These are phyloP conservation scores for Actinemys pallida DNA, from an alignment of 2,113 vertebrate genomes.

Conservation along the genomic window DNA sequence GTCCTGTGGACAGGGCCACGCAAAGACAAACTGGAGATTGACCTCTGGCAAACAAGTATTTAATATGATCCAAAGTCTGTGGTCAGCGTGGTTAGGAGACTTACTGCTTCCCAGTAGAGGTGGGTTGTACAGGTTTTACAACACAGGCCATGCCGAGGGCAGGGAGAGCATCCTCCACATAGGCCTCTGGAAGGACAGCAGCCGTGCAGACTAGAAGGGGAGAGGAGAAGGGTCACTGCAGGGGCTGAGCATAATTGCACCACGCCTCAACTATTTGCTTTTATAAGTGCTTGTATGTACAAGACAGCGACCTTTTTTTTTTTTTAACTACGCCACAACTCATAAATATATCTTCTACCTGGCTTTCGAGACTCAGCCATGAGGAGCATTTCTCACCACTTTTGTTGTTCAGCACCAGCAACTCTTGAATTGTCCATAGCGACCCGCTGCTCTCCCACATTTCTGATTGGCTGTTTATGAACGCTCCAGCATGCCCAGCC, in stretches of 20 bases:
- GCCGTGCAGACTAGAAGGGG: neutral
- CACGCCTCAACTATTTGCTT: conserved; percentile 56
- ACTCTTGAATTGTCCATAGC: neutral
- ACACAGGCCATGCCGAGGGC: neutral
- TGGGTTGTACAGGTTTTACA: neutral
- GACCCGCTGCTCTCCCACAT: neutral
- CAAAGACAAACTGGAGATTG: neutral
- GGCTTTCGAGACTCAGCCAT: neutral
- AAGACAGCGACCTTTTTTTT: conserved; percentile 7
- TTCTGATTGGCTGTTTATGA: neutral
- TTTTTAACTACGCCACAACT: neutral
- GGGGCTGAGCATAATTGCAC: neutral
- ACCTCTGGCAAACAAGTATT: neutral
- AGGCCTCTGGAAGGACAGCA: conserved; percentile 3
- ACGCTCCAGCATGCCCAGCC: rapidly evolving
- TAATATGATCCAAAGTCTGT: neutral
- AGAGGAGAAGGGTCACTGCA: rapidly evolving
- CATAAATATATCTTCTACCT: conserved; percentile 7
- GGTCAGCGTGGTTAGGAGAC: neutral
- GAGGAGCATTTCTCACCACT: neutral
- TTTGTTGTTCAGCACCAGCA: neutral
- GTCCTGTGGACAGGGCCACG: neutral
- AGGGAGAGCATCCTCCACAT: neutral
- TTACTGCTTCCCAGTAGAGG: neutral
- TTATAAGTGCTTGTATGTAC: neutral